Conservation (phyloP, 1,140 invertebrate genomes). For the Atta colombica region DNA sequence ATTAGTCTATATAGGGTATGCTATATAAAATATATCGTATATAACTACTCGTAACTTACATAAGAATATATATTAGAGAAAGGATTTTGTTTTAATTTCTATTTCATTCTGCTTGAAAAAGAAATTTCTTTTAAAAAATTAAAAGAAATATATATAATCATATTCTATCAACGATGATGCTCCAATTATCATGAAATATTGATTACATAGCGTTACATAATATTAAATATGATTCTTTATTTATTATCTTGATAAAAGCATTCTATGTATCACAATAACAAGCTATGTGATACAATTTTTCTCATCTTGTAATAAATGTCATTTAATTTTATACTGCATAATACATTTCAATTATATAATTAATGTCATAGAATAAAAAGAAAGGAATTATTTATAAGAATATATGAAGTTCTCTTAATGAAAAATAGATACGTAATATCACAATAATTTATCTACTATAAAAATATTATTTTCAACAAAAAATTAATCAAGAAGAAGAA, state of each 20-base stretch:
- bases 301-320: neutral
- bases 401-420: neutral
- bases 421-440: neutral
- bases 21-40: neutral
- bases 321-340: conserved; percentile 22
- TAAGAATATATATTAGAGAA: neutral
- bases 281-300: neutral
- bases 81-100: neutral
- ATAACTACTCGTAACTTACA: neutral
- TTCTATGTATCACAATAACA: neutral
- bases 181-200: neutral
- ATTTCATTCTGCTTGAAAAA: neutral
- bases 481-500: neutral
- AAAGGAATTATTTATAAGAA: neutral
- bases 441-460: neutral
- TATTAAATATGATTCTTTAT: conserved; percentile 1
- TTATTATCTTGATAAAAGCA: conserved; percentile 20
- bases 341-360: conserved; percentile 20
- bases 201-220: conserved; percentile 8
- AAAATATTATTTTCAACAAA: neutral
- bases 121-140: neutral
- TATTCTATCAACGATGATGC: neutral
- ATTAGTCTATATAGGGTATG: neutral
- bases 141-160: neutral
- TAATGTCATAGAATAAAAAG: neutral